phyloP scores from a whole-genome alignment of 1,140 invertebrate species.

The Drosophila orena region DNA sequence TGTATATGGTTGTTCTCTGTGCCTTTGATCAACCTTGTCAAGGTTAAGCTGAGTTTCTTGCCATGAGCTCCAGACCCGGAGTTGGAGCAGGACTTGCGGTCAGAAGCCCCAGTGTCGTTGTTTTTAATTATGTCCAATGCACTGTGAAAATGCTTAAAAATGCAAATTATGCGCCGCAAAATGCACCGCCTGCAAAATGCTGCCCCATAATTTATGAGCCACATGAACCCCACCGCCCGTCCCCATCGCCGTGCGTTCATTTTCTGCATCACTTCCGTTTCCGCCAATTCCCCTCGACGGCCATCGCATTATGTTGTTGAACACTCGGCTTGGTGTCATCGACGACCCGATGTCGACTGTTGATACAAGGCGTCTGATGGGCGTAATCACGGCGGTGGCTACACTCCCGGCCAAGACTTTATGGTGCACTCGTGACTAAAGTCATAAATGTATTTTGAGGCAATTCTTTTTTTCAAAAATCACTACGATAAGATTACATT shows the following conservation, averaged over 20 bases:
- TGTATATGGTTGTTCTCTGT: neutral
- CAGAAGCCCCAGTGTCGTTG: slow-evolving; percentile 13
- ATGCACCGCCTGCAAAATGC: slow-evolving; percentile 71
- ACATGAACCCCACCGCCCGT: slow-evolving; percentile 9
- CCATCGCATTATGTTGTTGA: slow-evolving; percentile 68
- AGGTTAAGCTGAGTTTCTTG: neutral
- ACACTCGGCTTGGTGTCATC: slow-evolving; percentile 64
- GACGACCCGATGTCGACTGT: slow-evolving; percentile 52
- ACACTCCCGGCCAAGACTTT: neutral
- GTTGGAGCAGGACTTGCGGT: slow-evolving; percentile 7
- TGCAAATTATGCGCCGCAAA: slow-evolving; percentile 77
- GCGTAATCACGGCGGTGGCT: slow-evolving; percentile 10
- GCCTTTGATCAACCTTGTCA: neutral
- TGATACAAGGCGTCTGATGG: slow-evolving; percentile 60
- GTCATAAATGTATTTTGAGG: neutral
- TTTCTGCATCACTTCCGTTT: slow-evolving; percentile 25
- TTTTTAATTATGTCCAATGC: slow-evolving; percentile 77
- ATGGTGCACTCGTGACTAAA: neutral
- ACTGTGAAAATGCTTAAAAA: slow-evolving; percentile 80
- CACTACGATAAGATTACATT: no score
- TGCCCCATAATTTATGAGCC: slow-evolving; percentile 69
- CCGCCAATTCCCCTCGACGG: slow-evolving; percentile 7
- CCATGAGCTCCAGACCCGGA: neutral
- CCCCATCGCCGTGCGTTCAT: slow-evolving; percentile 4
- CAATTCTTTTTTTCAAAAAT: no score